Conservation (phyloP, 1,140 invertebrate genomes). For the Drosophila tsacasi region DNA sequence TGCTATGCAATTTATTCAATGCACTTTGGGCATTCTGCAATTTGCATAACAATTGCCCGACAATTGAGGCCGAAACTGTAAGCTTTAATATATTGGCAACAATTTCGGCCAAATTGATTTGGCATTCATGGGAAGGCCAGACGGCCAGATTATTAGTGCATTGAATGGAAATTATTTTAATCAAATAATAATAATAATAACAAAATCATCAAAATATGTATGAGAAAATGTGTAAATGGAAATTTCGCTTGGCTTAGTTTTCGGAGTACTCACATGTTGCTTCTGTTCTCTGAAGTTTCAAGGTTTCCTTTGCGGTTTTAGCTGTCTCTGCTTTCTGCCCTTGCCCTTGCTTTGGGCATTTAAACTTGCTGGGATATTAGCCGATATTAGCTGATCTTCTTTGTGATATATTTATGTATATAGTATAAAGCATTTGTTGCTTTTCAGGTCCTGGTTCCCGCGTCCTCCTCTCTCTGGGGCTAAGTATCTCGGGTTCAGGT, state of each 20-base stretch:
- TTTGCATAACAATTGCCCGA: conserved; percentile 32
- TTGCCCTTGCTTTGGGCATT: conserved; percentile 7
- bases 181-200: not conserved
- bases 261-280: conserved; percentile 22
- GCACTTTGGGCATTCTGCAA: conserved; percentile 10
- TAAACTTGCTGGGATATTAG: conserved; percentile 8
- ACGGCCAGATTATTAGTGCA: conserved; percentile 11
- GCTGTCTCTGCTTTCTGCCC: conserved; percentile 5
- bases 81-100: not conserved
- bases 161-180: conserved; percentile 11
- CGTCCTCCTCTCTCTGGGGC: not conserved
- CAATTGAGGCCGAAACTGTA: conserved; percentile 9
- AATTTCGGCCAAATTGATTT: conserved; percentile 12
- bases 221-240: no score
- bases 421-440: conserved; percentile 25
- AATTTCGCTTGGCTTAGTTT: no score
- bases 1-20: conserved; percentile 18
- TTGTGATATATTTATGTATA: not conserved
- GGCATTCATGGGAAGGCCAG: not conserved
- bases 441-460: not conserved
- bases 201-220: not conserved
- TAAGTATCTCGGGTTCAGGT: not conserved
- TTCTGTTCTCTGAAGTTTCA: not conserved
- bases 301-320: not conserved
- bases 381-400: not conserved